Evolutionary conservation across 2,797 vertebrate genomes (phyloP).

Genomic region (Artibeus jamaicensis): DNA sequence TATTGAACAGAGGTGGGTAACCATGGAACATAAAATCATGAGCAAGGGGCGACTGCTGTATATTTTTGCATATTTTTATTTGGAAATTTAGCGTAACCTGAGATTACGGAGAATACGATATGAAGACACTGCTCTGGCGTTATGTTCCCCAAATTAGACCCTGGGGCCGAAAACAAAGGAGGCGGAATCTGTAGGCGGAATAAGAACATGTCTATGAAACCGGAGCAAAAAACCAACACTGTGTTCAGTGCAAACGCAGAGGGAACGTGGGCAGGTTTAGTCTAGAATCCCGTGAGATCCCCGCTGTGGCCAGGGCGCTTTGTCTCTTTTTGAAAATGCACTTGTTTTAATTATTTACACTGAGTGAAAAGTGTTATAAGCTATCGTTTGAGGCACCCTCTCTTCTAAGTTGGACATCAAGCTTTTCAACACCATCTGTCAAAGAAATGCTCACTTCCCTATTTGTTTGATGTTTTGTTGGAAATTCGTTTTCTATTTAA

Average conservation of each 20-base stretch:
- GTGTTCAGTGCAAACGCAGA: rapidly evolving
- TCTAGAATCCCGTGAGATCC: not conserved
- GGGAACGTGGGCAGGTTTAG: not conserved
- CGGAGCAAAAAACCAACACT: not conserved
- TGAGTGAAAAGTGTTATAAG: too few relatives aligned
- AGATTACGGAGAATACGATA: not conserved
- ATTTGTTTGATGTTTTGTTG: not conserved
- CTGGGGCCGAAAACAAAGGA: not conserved
- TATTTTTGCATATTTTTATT: not conserved
- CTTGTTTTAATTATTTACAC: not conserved
- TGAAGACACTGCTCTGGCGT: not conserved
- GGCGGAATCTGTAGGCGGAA: not conserved
- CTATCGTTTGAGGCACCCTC: not conserved
- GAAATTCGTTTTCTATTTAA: not conserved
- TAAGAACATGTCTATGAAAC: not conserved
- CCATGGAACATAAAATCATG: not conserved
- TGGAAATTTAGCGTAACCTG: not conserved
- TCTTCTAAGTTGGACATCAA: not conserved
- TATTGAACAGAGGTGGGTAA: not conserved
- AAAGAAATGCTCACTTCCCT: not conserved
- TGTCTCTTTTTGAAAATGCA: not conserved
- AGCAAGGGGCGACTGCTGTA: not conserved
- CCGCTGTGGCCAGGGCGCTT: not conserved
- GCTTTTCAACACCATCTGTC: not conserved
- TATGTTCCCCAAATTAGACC: not conserved